Evolutionary conservation across 2,888 invertebrate genomes (phyloP).

Genomic region (Plagodis pulveraria): DNA sequence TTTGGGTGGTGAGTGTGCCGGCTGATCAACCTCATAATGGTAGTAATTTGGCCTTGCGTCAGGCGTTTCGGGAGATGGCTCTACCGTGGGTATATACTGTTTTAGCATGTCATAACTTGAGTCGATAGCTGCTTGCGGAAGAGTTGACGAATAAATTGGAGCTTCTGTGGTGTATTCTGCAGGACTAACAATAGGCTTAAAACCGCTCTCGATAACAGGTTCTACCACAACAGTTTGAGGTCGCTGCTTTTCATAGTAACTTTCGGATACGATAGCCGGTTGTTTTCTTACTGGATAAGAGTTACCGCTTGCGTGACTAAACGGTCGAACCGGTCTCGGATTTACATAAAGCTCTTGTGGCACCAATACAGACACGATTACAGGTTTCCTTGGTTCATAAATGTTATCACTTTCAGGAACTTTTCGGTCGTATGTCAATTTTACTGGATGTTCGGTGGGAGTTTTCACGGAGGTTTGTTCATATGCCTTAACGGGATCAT

Average conservation of each 20-base stretch:
- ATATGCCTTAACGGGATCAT: conserved; percentile 20
- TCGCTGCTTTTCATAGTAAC: conserved; percentile 70
- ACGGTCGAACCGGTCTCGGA: conserved; percentile 61
- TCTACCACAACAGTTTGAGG: conserved; percentile 46
- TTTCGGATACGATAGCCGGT: conserved; percentile 68
- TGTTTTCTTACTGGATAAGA: conserved; percentile 56
- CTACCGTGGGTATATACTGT: conserved; percentile 45
- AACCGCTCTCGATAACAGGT: conserved; percentile 69
- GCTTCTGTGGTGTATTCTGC: conserved; percentile 50
- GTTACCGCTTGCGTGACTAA: conserved; percentile 55
- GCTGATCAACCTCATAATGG: conserved; percentile 61
- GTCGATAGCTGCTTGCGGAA: conserved; percentile 39
- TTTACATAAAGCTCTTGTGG: conserved; percentile 67
- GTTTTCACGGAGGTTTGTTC: conserved; percentile 6
- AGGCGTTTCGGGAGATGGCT: conserved; percentile 42
- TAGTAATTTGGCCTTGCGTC: conserved; percentile 60
- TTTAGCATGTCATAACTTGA: conserved; percentile 49
- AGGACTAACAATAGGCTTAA: conserved; percentile 65
- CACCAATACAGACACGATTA: conserved; percentile 51
- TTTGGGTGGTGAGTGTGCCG: conserved; percentile 48
- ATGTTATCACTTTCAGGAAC: conserved; percentile 44
- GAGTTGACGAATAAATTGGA: conserved; percentile 48
- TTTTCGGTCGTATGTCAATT: conserved; percentile 15
- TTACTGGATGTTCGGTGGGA: conserved; percentile 15
- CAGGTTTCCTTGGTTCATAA: conserved; percentile 56